Evolutionary conservation across 2,797 vertebrate genomes (phyloP).

Genomic region (Rousettus madagascariensis): DNA sequence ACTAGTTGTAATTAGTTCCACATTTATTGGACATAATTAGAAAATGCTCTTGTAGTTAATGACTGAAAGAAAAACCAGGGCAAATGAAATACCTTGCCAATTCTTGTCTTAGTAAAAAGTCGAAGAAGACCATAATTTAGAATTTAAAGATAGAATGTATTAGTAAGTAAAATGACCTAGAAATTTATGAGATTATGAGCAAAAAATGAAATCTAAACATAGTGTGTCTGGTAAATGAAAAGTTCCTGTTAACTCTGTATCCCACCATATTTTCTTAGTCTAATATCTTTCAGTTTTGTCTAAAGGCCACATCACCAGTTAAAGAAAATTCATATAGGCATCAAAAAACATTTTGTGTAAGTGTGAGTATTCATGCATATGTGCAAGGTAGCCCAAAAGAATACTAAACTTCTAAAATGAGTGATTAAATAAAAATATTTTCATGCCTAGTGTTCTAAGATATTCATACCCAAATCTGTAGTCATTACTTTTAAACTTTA

Average conservation of each 20-base stretch:
- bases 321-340: neutral
- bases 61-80: conserved; percentile 5
- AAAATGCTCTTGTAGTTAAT: conserved; percentile 24
- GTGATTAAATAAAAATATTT: neutral
- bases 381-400: neutral
- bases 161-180: conserved; percentile 30
- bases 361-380: neutral
- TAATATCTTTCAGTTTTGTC: neutral
- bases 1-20: conserved; percentile 37
- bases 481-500: neutral
- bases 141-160: conserved; percentile 9
- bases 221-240: neutral
- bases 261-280: neutral
- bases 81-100: conserved; percentile 31
- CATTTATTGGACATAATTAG: neutral
- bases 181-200: conserved; percentile 8
- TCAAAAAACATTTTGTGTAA: neutral
- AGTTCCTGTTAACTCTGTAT: neutral
- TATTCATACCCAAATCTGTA: neutral
- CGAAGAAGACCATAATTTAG: neutral
- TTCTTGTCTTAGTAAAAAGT: conserved; percentile 33
- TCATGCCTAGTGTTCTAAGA: neutral
- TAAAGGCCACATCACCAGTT: neutral
- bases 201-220: neutral
- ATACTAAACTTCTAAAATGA: neutral